Base-by-base conservation (phyloP, 2,888 invertebrate genomes). In the Microctonus hyperodae region DNA sequence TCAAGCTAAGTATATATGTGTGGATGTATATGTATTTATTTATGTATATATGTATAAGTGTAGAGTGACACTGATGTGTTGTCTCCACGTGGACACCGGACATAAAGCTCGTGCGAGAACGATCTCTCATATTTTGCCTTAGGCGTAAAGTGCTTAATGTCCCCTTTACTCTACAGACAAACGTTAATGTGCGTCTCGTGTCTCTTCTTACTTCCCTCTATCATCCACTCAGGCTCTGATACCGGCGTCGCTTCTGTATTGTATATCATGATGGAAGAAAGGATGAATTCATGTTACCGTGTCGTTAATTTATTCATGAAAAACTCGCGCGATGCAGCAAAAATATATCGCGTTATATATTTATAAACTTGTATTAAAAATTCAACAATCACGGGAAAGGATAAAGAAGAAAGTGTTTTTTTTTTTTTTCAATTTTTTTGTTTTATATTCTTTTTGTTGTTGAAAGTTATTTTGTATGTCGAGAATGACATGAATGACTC, bases 1-100 rank as follows among this genome's bases (percentile, higher is more conserved):
- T 37, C 23, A 37, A 57, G 35, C 37, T 57, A 37, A 57, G 57
- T 57, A 22, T 57, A 37, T 16, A 57, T 44, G 7, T 44, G 6
- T 44, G 40, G n/a, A n/a, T 40, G 13, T 40, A 2, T 40, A 13
- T 11, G n/a, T 40, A 13, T 35, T 28, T 4, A 28, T 7, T 35
- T 35, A 11, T 37, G n/a, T 37, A 37, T 37, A 37, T n/a, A n/a
- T 40, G 6, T 40, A 3, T 40, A 6, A 1, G n/a, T 40, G n/a
- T n/a, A n/a, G n/a, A n/a, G n/a, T n/a, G n/a, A 37, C 33, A 37
- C 57, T 35, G 20, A 22, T 20, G n/a, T 13, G 35, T 57, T 57
- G 35, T 57, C 37, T 37, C 35, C 11, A 40, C 10, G 16, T 13
- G 10, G 25, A 40, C 40, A 13, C 28, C 10, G 16, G 40, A 40